These are phyloP conservation scores for Urosaurus nigricauda DNA, from an alignment of 2,797 vertebrate genomes.

Conservation along the genomic window DNA sequence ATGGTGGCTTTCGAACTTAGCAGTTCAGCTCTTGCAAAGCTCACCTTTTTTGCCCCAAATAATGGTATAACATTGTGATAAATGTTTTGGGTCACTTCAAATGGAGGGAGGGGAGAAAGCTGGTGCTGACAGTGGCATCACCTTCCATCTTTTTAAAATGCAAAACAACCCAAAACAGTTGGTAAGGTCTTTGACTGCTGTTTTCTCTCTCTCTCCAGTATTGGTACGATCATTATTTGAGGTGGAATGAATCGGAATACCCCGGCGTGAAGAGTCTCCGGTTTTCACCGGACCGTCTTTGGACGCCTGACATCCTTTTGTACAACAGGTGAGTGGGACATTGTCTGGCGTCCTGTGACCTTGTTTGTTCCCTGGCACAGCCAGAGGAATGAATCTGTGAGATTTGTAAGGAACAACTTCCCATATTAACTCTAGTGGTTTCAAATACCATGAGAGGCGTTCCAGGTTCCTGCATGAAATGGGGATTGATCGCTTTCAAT, in stretches of 20 bases:
- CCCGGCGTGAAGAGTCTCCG: slow-evolving; percentile 86
- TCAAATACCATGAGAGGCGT: not conserved
- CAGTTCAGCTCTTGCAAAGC: too few relatives aligned
- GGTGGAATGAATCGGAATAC: slow-evolving; percentile 83
- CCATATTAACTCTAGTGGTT: too few relatives aligned
- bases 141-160: not conserved
- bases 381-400: not conserved
- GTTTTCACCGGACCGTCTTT: slow-evolving; percentile 84
- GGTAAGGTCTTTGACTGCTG: not conserved
- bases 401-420: too few relatives aligned
- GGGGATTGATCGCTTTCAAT: not conserved
- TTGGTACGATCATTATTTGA: slow-evolving; percentile 86
- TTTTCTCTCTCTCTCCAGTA: slow-evolving; percentile 63
- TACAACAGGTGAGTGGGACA: slow-evolving; percentile 83
- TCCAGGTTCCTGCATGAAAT: too few relatives aligned
- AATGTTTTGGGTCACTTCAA: not conserved
- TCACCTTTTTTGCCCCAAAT: not conserved
- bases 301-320: slow-evolving; percentile 88
- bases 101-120: not conserved
- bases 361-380: not conserved
- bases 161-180: too few relatives aligned
- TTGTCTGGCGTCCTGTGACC: not conserved
- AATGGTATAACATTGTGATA: too few relatives aligned
- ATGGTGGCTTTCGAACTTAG: too few relatives aligned
- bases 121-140: not conserved